Conservation (phyloP, 2,113 vertebrate species). For the Malaclemys terrapin region DNA sequence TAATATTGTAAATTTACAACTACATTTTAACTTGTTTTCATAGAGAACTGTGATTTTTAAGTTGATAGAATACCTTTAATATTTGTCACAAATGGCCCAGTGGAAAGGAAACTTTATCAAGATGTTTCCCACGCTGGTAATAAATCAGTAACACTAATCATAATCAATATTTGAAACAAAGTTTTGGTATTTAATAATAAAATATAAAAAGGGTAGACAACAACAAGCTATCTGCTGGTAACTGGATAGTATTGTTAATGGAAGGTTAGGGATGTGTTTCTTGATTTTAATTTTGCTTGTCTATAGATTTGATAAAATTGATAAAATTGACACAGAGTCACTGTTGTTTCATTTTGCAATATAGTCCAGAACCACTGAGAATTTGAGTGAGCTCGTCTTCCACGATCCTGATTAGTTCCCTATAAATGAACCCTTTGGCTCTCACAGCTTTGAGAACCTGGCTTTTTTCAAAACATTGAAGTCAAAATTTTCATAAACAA, state of each 20-base stretch:
- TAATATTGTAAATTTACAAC: not conserved
- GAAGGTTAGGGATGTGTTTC: not conserved
- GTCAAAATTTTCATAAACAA: not conserved
- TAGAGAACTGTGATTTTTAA: not conserved
- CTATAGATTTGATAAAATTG: not conserved
- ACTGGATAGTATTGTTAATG: not conserved
- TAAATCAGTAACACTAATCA: not conserved
- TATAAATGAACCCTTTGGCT: not conserved
- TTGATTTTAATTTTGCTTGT: not conserved
- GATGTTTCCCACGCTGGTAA: not conserved
- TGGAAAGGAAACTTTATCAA: not conserved
- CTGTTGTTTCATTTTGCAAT: not conserved
- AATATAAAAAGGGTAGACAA: not conserved
- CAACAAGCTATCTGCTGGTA: not conserved
- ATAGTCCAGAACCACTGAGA: not conserved
- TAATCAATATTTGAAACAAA: not conserved
- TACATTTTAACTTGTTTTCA: not conserved
- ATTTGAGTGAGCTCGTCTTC: not conserved
- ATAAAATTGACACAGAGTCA: not conserved
- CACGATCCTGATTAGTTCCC: not conserved
- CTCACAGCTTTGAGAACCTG: not conserved
- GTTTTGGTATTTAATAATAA: not conserved
- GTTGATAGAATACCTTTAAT: not conserved
- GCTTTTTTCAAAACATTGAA: not conserved
- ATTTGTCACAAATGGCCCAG: not conserved